A percentile compares a stretch with the other conserved stretches of the same genome.
Evolutionary conservation across 1,140 invertebrate genomes (phyloP).

Genomic region (Drosophila serrata): DNA sequence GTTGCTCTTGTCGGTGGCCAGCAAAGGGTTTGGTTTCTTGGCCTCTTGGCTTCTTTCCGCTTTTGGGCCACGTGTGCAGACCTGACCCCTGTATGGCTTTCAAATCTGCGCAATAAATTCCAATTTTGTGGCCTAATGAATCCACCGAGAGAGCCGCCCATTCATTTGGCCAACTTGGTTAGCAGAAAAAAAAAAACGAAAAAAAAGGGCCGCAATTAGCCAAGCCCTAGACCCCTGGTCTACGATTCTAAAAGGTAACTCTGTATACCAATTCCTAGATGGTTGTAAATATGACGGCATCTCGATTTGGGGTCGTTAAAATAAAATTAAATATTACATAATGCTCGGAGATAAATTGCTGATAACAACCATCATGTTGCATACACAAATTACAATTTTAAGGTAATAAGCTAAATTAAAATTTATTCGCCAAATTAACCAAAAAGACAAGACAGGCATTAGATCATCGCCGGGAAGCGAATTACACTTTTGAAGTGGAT

Average conservation of each 20-base stretch:
- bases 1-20: constrained; percentile 47
- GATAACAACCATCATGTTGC: constrained; percentile 24
- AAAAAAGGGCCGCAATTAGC: constrained; percentile 72
- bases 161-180: constrained; percentile 50
- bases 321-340: constrained; percentile 48
- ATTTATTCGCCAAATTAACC: constrained; percentile 40
- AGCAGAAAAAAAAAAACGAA: constrained; percentile 45
- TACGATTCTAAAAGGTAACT: constrained; percentile 17
- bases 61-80: constrained; percentile 51
- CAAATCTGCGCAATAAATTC: constrained; percentile 80
- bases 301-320: constrained; percentile 18
- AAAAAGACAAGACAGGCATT: constrained; percentile 28
- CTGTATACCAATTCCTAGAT: constrained; percentile 3
- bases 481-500: constrained; percentile 8
- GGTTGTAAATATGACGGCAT: constrained; percentile 44
- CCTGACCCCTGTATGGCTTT: constrained; percentile 57
- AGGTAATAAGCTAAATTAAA: constrained; percentile 34
- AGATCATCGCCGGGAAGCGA: constrained; percentile 21
- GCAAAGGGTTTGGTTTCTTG: constrained; percentile 48
- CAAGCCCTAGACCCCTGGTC: constrained; percentile 21
- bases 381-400: constrained; percentile 41
- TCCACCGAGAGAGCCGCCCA: constrained; percentile 68
- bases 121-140: constrained; percentile 78
- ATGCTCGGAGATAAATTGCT: constrained; percentile 41
- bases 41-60: constrained; percentile 43